A percentile compares a stretch with the other conserved stretches of the same genome.
Evolutionary conservation across 2,113 vertebrate genomes (phyloP).

Genomic region (Zapus hudsonius): DNA sequence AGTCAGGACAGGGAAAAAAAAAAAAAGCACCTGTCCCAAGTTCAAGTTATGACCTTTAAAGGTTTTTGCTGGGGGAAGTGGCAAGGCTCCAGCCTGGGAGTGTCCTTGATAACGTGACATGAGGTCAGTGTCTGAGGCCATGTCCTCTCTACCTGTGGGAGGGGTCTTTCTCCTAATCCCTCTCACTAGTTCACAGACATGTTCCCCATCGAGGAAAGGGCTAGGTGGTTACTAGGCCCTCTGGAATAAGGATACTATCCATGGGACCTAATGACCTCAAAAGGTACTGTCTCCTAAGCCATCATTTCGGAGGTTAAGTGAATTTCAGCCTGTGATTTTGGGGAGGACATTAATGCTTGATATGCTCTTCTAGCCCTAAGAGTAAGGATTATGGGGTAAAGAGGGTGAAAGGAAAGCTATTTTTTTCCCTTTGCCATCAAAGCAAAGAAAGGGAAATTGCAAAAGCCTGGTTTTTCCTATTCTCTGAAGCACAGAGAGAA

Average conservation of each 20-base stretch:
- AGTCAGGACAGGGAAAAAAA: too few relatives aligned
- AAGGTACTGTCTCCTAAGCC: not conserved
- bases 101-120: too few relatives aligned
- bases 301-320: not conserved
- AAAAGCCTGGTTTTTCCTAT: not conserved
- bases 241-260: not conserved
- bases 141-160: too few relatives aligned
- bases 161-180: too few relatives aligned
- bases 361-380: rapidly evolving
- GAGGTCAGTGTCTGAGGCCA: too few relatives aligned
- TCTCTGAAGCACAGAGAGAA: not conserved
- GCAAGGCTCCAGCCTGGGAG: too few relatives aligned
- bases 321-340: not conserved
- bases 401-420: not conserved
- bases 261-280: not conserved
- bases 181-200: not conserved
- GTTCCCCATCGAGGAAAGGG: not conserved
- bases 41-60: too few relatives aligned
- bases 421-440: not conserved
- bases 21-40: too few relatives aligned
- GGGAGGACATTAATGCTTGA: not conserved
- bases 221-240: not conserved
- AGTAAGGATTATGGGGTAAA: rapidly evolving
- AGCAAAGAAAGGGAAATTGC: not conserved
- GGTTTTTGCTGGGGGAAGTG: too few relatives aligned